Conservation (phyloP, 2,888 invertebrate species). For the Hetaerina titia region DNA sequence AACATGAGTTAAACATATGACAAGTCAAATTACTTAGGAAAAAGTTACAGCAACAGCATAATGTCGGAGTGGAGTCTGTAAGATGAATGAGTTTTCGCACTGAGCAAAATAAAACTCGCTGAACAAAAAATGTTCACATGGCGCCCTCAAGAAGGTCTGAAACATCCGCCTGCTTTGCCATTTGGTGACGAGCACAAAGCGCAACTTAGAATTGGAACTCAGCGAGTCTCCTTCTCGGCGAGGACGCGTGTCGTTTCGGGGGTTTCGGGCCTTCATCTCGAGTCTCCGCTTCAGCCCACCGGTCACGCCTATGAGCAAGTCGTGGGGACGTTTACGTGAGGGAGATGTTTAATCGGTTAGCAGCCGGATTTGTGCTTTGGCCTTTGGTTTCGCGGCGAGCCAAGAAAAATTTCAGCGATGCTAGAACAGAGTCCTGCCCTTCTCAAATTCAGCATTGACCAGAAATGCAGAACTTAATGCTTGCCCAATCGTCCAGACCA, state of each 20-base stretch:
- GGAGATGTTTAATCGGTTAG: neutral
- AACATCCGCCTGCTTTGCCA: neutral
- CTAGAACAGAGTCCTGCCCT: no score
- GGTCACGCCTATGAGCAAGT: neutral
- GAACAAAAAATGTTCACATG: no score
- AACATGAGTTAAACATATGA: no score
- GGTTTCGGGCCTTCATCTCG: neutral
- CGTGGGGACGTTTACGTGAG: neutral
- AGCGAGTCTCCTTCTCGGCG: neutral
- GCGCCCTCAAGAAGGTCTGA: no score
- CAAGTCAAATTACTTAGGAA: no score
- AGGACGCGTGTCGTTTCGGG: neutral
- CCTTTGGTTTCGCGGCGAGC: neutral
- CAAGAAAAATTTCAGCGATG: neutral
- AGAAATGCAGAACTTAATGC: no score
- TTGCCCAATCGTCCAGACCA: no score
- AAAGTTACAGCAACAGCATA: no score
- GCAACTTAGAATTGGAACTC: neutral
- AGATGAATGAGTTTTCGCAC: no score
- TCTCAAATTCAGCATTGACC: no score
- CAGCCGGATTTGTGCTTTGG: neutral
- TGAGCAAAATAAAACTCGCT: no score
- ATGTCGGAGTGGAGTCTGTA: no score
- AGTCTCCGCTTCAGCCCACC: neutral
- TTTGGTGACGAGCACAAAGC: neutral